Evolutionary conservation across 2,113 vertebrate genomes (phyloP).

Genomic region (Hassar affinis): DNA sequence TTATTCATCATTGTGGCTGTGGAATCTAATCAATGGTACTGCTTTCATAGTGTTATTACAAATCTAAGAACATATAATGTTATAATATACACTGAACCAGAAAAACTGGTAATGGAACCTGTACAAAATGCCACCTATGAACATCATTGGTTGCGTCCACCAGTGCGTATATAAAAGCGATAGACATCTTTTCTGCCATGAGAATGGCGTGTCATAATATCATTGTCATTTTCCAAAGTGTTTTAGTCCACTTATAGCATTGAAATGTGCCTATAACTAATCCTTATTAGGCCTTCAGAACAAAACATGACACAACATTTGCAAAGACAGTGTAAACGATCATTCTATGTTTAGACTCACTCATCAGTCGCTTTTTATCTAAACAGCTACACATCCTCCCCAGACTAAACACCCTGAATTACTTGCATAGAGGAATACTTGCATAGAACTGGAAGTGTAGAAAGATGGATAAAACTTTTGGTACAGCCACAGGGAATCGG

Average conservation of each 20-base stretch:
- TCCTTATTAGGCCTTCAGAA: not conserved
- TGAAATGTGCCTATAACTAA: not conserved
- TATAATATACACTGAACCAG: no score
- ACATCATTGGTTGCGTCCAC: no score
- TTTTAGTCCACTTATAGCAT: no score
- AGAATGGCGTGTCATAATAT: not conserved
- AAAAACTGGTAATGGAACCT: no score
- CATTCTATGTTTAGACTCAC: not conserved
- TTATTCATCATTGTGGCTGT: not conserved
- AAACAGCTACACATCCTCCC: not conserved
- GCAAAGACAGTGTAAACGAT: not conserved
- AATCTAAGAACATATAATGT: not conserved
- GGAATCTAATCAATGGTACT: not conserved
- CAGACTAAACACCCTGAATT: not conserved
- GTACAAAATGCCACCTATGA: no score
- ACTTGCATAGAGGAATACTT: slow-evolving; percentile 68
- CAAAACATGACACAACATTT: not conserved
- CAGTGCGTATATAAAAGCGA: no score
- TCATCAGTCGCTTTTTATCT: not conserved
- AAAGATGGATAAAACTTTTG: slow-evolving; percentile 82
- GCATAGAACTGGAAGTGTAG: slow-evolving; percentile 92
- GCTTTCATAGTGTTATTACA: not conserved
- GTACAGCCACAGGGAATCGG: slow-evolving; percentile 80
- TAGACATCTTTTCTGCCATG: no score
- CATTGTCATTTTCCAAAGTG: not conserved